phyloP scores from a whole-genome alignment of 2,113 vertebrate genomes.

The Podarcis cretensis region DNA sequence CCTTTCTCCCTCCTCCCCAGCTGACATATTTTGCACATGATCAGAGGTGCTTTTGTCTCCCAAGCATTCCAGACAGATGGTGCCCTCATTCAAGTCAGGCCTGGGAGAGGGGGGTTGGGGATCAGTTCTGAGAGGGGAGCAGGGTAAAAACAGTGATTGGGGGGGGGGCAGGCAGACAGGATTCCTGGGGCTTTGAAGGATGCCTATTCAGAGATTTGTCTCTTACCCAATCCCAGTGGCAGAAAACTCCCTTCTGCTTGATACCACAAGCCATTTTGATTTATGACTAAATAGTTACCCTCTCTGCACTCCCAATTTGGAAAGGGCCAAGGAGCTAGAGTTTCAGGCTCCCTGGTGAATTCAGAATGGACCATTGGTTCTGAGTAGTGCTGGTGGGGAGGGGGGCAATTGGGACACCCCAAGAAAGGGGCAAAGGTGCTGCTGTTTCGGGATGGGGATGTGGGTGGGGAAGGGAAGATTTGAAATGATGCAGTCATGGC shows the following conservation, averaged over 20 bases:
- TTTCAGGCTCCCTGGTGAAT: background rate
- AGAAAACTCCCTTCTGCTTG: background rate
- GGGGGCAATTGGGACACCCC: background rate
- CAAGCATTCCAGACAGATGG: background rate
- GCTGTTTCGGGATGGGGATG: background rate
- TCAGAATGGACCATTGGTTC: background rate
- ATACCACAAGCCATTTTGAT: background rate
- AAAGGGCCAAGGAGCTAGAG: background rate
- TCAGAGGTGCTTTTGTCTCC: background rate
- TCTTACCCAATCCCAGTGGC: background rate
- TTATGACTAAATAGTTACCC: background rate
- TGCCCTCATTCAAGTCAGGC: background rate
- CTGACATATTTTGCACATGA: background rate
- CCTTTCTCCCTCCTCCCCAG: background rate
- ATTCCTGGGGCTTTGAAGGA: background rate
- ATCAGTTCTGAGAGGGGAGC: background rate
- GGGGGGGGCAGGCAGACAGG: background rate
- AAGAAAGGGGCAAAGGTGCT: background rate
- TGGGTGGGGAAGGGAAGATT: background rate
- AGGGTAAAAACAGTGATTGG: rapidly evolving
- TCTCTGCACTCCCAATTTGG: background rate
- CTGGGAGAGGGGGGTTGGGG: background rate
- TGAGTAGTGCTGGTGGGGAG: background rate
- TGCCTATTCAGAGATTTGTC: background rate
- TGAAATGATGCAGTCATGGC: background rate